These are phyloP conservation scores for Drosophila repletoides DNA, from an alignment of 1,140 invertebrate genomes.

Conservation along the genomic window DNA sequence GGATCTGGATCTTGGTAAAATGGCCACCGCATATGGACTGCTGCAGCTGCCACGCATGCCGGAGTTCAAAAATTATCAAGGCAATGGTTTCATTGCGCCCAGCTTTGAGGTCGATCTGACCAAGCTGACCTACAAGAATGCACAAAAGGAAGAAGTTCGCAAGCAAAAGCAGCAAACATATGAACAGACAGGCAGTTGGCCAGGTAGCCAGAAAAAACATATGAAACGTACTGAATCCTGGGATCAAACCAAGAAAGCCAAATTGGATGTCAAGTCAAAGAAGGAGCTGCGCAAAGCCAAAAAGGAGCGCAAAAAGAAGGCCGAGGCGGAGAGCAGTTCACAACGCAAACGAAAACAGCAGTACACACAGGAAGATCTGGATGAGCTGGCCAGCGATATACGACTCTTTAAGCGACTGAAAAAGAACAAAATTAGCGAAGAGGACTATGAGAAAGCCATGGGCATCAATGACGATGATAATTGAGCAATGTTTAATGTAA, in stretches of 20 bases:
- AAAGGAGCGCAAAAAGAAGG: constrained; percentile 82
- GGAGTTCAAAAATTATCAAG: constrained; percentile 90
- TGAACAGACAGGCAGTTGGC: constrained; percentile 90
- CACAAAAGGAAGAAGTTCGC: constrained; percentile 89
- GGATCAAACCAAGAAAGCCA: constrained; percentile 91
- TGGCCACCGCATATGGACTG: constrained; percentile 94
- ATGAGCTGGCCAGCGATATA: constrained; percentile 92
- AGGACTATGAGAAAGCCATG: constrained; percentile 86
- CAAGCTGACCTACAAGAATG: constrained; percentile 91
- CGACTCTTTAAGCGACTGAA: constrained; percentile 94
- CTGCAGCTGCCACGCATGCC: constrained; percentile 97
- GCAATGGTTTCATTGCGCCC: constrained; percentile 86
- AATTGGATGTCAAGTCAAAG: constrained; percentile 86
- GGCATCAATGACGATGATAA: constrained; percentile 75
- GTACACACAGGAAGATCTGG: constrained; percentile 89
- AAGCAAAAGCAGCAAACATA: constrained; percentile 89
- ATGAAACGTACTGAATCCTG: constrained; percentile 88
- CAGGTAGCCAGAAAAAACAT: constrained; percentile 85
- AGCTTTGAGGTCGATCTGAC: constrained; percentile 88
- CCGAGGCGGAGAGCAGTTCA: constrained; percentile 71
- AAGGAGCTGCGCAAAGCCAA: constrained; percentile 85
- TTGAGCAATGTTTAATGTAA: constrained; percentile 12
- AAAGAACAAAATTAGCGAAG: constrained; percentile 89
- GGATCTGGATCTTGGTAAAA: constrained; percentile 93
- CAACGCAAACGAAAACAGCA: constrained; percentile 84